These are phyloP conservation scores for Mesopsocus fuscifrons DNA, from an alignment of 2,888 invertebrate species.

Conservation along the genomic window DNA sequence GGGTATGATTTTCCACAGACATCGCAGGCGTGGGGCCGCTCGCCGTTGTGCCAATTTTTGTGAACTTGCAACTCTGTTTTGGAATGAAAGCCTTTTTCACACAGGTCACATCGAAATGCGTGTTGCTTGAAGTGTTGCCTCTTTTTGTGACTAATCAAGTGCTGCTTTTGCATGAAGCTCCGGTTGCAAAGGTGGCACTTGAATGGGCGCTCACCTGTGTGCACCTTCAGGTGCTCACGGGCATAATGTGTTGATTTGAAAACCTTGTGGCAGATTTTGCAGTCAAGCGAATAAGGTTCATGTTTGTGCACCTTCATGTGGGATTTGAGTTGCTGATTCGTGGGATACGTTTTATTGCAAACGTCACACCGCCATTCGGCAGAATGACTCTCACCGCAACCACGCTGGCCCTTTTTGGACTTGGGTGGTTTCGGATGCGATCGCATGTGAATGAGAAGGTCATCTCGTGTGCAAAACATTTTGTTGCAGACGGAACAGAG, in stretches of 20 bases:
- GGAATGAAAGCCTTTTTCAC: conserved; percentile 14
- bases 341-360: conserved; percentile 19
- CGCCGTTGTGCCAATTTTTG: conserved; percentile 14
- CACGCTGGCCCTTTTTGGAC: background rate
- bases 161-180: conserved; percentile 15
- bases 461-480: conserved; percentile 7
- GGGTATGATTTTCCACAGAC: conserved; percentile 24
- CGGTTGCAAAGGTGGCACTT: conserved; percentile 14
- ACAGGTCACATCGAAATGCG: conserved; percentile 13
- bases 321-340: conserved; percentile 1
- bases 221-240: conserved; percentile 14
- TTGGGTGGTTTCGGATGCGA: conserved; percentile 8
- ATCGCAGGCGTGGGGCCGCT: conserved; percentile 19
- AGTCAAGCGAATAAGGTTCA: conserved; percentile 8
- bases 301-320: conserved; percentile 8
- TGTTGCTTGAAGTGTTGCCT: conserved; percentile 15
- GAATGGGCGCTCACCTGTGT: conserved; percentile 15
- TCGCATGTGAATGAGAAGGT: conserved; percentile 5
- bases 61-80: conserved; percentile 14
- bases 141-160: conserved; percentile 14
- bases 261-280: conserved; percentile 13
- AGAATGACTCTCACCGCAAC: conserved; percentile 15
- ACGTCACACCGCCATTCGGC: conserved; percentile 19
- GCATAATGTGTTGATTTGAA: conserved; percentile 13
- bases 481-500: conserved; percentile 4